Base-by-base conservation (phyloP, 2,888 invertebrate genomes). In the Neoascia interrupta region DNA sequence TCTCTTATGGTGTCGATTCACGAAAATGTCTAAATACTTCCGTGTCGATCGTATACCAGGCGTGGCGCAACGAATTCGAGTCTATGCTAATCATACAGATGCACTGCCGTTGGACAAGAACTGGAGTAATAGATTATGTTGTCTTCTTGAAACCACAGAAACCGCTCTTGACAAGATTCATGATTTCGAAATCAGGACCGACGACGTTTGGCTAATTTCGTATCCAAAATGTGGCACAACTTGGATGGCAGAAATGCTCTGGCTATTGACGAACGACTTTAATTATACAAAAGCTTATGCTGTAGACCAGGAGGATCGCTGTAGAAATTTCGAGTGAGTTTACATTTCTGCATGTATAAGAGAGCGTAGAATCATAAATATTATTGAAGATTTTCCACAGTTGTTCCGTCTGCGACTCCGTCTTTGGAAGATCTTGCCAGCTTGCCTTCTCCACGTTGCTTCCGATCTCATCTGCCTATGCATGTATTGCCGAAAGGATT, bases 201-300 rank as follows among this genome's bases (percentile, higher is more conserved):
- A 81, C 49, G 83, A 83, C 47, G 41, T 82, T 5, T 83, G 81
- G 80, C 41, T 81, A 8, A 18, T 76, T 5, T 72, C 81, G 11
- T 79, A 63, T 54, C 72, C 72, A 11, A 81, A 82, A 64, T 69
- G 70, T 47, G 82, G 82, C 34, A 81, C 82, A 3, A 82, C 82
- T 34, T 82, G 82, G 82, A 63, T 54, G 3, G 81, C 81, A 36
- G 82, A 82, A 63, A 79, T 82, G 81, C 16, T 68, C 5, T 82
- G 80, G 76, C 43, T 81, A 41, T 15, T 82, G 1, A 41, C 51
- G n/a, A 70, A 82, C 19, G 36, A 73, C 41, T 51, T 72, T 10
- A 66, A 82, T 49, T 81, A 61, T 36, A 43, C 53, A 2, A 49
- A 21, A 31, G 74, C 76, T 1, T 26, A 39, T 5, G 49, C 36